These are phyloP conservation scores for Fukomys damarensis DNA, from an alignment of 2,113 vertebrate species.

Conservation along the genomic window DNA sequence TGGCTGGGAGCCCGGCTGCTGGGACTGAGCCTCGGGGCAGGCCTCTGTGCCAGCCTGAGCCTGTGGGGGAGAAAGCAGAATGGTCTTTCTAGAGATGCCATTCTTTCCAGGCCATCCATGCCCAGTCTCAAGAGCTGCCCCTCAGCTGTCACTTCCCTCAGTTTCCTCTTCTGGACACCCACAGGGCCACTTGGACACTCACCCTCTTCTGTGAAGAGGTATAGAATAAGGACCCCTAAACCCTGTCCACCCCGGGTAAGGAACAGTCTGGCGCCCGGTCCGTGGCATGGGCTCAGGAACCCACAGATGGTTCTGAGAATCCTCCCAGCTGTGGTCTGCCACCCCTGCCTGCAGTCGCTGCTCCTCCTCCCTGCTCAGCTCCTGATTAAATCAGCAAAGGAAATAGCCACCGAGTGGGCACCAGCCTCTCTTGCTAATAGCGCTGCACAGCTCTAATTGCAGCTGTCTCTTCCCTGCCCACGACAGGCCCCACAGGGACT, in stretches of 20 bases:
- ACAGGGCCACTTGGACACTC: neutral
- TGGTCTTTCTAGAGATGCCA: neutral
- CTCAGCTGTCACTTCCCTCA: neutral
- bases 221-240: neutral
- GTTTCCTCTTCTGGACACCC: neutral
- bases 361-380: constrained; percentile 30
- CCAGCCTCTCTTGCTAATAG: constrained; percentile 56
- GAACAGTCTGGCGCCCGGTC: neutral
- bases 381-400: constrained; percentile 78
- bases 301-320: neutral
- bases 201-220: neutral
- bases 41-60: constrained; percentile 62
- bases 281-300: neutral
- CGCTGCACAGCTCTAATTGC: constrained; percentile 58
- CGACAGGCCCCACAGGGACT: constrained; percentile 8
- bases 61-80: neutral
- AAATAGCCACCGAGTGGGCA: constrained; percentile 55
- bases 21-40: constrained; percentile 50
- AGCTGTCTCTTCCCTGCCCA: neutral
- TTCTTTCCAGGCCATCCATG: neutral
- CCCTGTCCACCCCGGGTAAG: rapidly evolving
- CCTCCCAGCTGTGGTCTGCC: neutral
- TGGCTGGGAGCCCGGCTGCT: constrained; percentile 51
- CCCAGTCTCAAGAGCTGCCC: neutral
- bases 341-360: neutral